Evolutionary conservation across 2,797 vertebrate species (phyloP).

Genomic region (Anabacerthia variegaticeps): DNA sequence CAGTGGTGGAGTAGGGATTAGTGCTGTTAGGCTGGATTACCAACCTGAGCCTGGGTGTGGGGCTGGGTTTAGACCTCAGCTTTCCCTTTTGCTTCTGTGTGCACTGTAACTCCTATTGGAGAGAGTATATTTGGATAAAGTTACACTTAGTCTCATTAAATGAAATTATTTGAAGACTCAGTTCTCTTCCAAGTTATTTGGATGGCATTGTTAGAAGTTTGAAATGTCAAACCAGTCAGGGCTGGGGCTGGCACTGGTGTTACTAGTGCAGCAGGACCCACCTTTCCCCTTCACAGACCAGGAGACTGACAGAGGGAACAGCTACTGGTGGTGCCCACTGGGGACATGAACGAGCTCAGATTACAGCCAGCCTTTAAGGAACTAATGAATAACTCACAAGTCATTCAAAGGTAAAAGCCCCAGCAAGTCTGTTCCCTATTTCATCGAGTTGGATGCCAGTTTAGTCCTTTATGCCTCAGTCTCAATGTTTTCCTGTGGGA

Average conservation of each 20-base stretch:
- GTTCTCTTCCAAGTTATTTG: not conserved
- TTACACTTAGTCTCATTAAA: slow-evolving; percentile 50
- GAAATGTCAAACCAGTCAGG: not conserved
- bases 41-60: not conserved
- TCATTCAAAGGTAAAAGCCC: accelerated
- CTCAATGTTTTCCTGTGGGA: not conserved
- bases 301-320: not conserved
- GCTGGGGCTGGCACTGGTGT: not conserved
- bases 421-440: not conserved
- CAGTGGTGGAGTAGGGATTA: not conserved
- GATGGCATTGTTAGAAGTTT: not conserved
- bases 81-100: not conserved
- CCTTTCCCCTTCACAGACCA: not conserved
- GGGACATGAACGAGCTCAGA: not conserved
- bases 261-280: not conserved
- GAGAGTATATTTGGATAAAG: not conserved
- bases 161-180: not conserved
- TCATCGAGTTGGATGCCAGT: not conserved
- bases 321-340: not conserved
- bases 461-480: not conserved
- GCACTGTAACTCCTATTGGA: slow-evolving; percentile 8
- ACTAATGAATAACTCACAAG: not conserved
- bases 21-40: not conserved
- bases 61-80: not conserved
- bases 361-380: not conserved